phyloP scores from a whole-genome alignment of 2,888 invertebrate genomes.

The Chaetogeoica ovagalla region DNA sequence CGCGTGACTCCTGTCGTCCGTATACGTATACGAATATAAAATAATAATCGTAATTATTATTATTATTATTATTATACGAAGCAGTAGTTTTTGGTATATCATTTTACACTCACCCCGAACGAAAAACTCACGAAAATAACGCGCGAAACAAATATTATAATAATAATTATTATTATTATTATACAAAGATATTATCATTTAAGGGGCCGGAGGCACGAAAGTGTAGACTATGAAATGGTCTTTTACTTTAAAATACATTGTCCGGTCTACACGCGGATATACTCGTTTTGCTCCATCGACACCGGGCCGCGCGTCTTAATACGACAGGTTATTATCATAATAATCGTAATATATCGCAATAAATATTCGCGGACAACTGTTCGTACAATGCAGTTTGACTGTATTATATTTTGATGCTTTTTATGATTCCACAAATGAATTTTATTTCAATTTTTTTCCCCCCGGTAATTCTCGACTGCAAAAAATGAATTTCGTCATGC shows the following conservation, averaged over 20 bases:
- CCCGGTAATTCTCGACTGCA: too few species aligned
- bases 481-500: too few species aligned
- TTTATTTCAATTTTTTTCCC: too few species aligned
- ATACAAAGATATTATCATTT: neutral
- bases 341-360: neutral
- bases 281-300: constrained; percentile 31
- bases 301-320: constrained; percentile 6
- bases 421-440: too few species aligned
- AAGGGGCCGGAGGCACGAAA: neutral
- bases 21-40: constrained; percentile 3
- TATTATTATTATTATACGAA: constrained; percentile 19
- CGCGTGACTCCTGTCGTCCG: constrained; percentile 39
- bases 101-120: neutral
- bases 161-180: constrained; percentile 21
- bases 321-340: constrained; percentile 27
- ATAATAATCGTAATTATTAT: constrained; percentile 26
- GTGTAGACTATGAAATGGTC: neutral
- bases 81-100: constrained; percentile 21
- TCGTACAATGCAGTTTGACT: too few species aligned
- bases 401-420: too few species aligned
- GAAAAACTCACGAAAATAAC: constrained; percentile 5
- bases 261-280: constrained; percentile 13
- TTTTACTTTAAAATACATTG: neutral
- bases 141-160: constrained; percentile 19
- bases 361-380: too few species aligned